These are phyloP conservation scores for Trachythela sp. DNA, from an alignment of 64 coral and sea anemone genomes.

Conservation along the genomic window DNA sequence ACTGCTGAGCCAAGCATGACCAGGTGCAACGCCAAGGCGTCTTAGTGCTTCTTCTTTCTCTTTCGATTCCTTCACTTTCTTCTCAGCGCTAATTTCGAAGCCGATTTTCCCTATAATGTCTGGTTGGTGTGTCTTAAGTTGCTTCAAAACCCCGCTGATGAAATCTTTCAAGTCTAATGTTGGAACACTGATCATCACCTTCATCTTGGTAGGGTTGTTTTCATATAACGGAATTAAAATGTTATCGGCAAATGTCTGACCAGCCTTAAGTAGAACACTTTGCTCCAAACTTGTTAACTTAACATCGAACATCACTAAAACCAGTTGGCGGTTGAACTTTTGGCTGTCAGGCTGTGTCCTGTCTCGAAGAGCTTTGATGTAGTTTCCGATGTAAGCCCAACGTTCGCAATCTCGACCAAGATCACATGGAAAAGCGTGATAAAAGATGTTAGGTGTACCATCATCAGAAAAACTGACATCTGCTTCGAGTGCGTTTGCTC, in stretches of 20 bases:
- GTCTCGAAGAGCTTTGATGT: too few species aligned
- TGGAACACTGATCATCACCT: constrained; percentile 43
- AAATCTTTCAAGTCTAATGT: constrained; percentile 9
- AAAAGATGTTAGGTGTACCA: too few species aligned
- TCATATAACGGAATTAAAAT: constrained; percentile 44
- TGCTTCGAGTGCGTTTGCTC: too few species aligned
- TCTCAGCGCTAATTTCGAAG: constrained; percentile 34
- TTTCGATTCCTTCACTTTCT: background rate
- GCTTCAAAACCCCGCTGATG: constrained; percentile 28
- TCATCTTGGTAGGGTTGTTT: constrained; percentile 39
- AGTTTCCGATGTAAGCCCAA: too few species aligned
- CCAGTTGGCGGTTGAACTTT: constrained; percentile 29
- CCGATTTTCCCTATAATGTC: constrained; percentile 34
- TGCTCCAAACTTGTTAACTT: constrained; percentile 23
- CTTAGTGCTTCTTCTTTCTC: constrained; percentile 34
- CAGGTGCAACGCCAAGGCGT: constrained; percentile 34
- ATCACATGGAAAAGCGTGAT: too few species aligned
- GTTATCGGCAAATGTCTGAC: constrained; percentile 28
- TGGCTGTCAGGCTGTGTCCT: constrained; percentile 31
- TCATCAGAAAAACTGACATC: too few species aligned
- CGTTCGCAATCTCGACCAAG: too few species aligned
- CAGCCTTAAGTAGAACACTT: constrained; percentile 25
- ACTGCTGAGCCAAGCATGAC: constrained; percentile 47
- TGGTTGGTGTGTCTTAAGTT: constrained; percentile 22
- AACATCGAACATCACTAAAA: constrained; percentile 41